Percentiles rank a stretch among this genome's conserved stretches.
phyloP scores from a whole-genome alignment of 2,797 vertebrate genomes.

The Dendrocincla tyrannina region DNA sequence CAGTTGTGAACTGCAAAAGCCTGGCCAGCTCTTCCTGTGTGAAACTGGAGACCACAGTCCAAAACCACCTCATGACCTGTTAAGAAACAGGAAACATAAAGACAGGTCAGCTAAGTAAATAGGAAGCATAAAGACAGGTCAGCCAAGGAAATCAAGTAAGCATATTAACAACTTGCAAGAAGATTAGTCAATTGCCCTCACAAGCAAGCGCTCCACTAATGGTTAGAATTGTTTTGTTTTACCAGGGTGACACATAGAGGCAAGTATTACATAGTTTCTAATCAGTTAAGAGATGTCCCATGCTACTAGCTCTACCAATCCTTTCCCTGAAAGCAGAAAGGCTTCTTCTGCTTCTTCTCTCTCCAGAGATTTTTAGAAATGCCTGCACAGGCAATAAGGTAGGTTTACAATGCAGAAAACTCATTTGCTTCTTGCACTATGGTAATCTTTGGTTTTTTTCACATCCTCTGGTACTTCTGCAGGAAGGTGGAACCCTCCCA shows the following conservation, averaged over 20 bases:
- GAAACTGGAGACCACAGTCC: constrained; percentile 97
- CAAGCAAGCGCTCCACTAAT: background rate
- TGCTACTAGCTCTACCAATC: background rate
- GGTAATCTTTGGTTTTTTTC: background rate
- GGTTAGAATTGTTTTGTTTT: background rate
- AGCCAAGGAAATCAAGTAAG: background rate
- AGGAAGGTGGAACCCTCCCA: background rate
- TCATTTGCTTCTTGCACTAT: background rate
- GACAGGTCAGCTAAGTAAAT: background rate
- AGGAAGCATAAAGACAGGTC: background rate
- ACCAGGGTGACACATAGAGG: background rate
- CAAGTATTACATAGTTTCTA: background rate
- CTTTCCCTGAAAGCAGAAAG: background rate
- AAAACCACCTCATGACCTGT: constrained; percentile 99
- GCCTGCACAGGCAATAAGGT: background rate
- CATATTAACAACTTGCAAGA: background rate
- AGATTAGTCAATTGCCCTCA: background rate
- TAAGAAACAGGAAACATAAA: background rate
- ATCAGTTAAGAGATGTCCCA: background rate
- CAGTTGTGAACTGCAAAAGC: constrained; percentile 97
- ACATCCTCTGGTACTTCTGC: background rate
- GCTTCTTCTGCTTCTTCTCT: background rate
- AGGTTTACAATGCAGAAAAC: background rate
- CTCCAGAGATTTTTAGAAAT: background rate
- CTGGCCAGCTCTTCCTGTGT: constrained; percentile 97